phyloP scores from a whole-genome alignment of 2,797 vertebrate species.

The Thripadectes ignobilis region DNA sequence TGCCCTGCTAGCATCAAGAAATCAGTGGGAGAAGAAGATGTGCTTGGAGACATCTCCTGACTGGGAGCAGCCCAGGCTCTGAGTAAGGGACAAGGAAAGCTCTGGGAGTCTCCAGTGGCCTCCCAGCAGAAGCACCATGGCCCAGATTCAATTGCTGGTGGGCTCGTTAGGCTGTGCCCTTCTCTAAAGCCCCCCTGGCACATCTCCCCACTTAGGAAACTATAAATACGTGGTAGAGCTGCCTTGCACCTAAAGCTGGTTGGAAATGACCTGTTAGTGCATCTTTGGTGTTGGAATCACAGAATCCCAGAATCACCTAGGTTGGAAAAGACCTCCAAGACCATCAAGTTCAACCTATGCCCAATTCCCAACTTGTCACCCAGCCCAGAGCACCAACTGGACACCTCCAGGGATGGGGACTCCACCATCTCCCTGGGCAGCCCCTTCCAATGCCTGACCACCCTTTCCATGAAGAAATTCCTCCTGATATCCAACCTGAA shows the following conservation, averaged over 20 bases:
- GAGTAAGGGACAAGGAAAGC: neutral
- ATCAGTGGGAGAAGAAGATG: neutral
- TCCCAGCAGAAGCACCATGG: neutral
- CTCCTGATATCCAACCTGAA: neutral
- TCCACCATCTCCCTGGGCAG: neutral
- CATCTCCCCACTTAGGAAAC: neutral
- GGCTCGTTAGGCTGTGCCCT: neutral
- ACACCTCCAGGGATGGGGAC: neutral
- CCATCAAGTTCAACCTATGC: neutral
- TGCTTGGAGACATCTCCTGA: neutral
- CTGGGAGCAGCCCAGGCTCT: neutral
- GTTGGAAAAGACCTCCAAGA: neutral
- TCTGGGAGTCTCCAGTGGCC: neutral
- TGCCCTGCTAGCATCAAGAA: neutral
- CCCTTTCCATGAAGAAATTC: neutral
- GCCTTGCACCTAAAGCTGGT: neutral
- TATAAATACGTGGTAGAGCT: neutral
- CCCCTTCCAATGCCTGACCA: neutral
- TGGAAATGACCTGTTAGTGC: neutral
- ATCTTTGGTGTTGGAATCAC: neutral
- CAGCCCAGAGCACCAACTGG: neutral
- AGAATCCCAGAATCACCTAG: neutral
- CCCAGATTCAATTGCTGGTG: neutral
- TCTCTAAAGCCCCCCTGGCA: neutral
- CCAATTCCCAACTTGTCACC: neutral